A percentile compares a stretch with the other conserved stretches of the same genome.
Evolutionary conservation across 2,113 vertebrate genomes (phyloP).

Genomic region (Cynocephalus volans): DNA sequence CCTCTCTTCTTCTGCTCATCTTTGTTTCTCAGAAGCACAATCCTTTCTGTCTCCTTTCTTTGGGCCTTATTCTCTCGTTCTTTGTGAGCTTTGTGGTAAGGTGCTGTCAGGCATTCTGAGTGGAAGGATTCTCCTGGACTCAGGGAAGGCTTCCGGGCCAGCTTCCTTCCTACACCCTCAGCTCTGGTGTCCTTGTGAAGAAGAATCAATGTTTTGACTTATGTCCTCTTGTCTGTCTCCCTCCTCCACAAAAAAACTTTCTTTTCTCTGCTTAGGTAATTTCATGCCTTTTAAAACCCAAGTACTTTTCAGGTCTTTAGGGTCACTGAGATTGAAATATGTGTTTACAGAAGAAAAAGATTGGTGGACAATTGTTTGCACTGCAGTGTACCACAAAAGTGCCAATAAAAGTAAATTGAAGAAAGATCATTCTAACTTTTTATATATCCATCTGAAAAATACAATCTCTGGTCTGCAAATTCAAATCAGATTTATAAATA

Average conservation of each 20-base stretch:
- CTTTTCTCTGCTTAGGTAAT: neutral
- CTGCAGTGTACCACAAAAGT: neutral
- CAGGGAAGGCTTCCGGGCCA: neutral
- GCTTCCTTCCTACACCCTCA: neutral
- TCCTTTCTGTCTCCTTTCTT: neutral
- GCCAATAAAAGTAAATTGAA: neutral
- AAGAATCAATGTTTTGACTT: neutral
- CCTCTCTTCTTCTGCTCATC: conserved; percentile 1
- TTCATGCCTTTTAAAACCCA: conserved; percentile 53
- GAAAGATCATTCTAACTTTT: conserved; percentile 19
- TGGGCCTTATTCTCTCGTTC: neutral
- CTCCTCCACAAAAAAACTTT: neutral
- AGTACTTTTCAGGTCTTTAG: neutral
- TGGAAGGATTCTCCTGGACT: neutral
- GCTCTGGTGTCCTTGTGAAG: neutral
- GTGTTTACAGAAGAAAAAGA: neutral
- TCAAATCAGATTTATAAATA: conserved; percentile 44
- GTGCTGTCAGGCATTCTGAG: neutral
- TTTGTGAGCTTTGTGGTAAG: neutral
- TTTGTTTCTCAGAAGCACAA: neutral
- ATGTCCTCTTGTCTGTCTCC: neutral
- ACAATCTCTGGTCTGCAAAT: neutral
- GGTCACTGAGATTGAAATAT: neutral
- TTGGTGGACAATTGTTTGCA: neutral
- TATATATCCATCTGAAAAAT: conserved; percentile 40